Conservation (phyloP, 2,113 vertebrate species). For the Aldabrachelys gigantea region DNA sequence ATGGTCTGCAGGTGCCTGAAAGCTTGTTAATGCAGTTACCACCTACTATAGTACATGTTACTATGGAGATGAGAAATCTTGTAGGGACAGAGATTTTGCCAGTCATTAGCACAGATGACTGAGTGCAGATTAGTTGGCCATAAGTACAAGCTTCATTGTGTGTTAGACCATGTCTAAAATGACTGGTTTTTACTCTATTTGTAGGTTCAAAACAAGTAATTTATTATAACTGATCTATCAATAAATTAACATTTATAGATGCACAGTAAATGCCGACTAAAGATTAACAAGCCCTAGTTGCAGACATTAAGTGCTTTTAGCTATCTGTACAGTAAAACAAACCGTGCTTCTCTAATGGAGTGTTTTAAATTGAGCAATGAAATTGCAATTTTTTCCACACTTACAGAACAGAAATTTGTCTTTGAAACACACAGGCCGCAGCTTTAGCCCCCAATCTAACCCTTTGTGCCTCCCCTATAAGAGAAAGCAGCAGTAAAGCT, state of each 20-base stretch:
- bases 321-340: not conserved
- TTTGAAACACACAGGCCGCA: not conserved
- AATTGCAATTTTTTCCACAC: not conserved
- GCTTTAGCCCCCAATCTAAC: not conserved
- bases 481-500: not conserved
- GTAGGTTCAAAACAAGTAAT: slow-evolving; percentile 2
- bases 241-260: slow-evolving; percentile 22
- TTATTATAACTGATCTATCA: slow-evolving; percentile 25
- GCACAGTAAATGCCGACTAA: not conserved
- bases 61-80: not conserved
- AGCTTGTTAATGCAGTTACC: not conserved
- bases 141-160: not conserved
- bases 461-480: not conserved
- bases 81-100: not conserved
- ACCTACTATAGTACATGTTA: not conserved
- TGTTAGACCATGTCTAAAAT: not conserved
- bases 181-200: not conserved
- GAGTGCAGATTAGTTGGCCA: not conserved
- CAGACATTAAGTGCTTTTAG: not conserved
- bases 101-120: not conserved
- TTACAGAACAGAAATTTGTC: not conserved
- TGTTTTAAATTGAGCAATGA: slow-evolving; percentile 23
- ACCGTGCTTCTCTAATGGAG: not conserved
- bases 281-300: slow-evolving; percentile 3
- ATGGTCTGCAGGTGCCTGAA: not conserved